A percentile compares a stretch with the other conserved stretches of the same genome.
These are phyloP conservation scores for Idaea biselata DNA, from an alignment of 2,888 invertebrate species.

Conservation along the genomic window DNA sequence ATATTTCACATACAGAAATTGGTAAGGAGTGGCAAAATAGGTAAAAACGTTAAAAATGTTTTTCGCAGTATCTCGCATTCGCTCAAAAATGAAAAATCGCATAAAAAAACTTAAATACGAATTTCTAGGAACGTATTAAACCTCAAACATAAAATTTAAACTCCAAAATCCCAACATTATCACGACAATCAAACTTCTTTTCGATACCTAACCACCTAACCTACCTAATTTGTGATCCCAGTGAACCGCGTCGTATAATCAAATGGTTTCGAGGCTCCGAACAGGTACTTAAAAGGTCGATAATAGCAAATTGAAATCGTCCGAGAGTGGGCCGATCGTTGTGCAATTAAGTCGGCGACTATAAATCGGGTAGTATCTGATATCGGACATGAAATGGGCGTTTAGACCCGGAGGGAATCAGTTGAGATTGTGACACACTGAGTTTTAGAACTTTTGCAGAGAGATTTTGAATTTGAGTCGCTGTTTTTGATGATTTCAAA, in stretches of 20 bases:
- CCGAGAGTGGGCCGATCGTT: constrained; percentile 51
- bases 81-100: no score
- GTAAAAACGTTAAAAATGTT: no score
- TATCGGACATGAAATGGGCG: constrained; percentile 76
- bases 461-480: background rate
- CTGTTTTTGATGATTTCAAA: background rate
- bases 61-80: no score
- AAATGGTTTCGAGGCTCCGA: constrained; percentile 20
- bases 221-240: constrained; percentile 26
- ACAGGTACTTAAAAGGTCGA: constrained; percentile 44
- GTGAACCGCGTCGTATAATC: constrained; percentile 22
- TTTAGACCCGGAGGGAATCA: constrained; percentile 50
- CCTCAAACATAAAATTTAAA: background rate
- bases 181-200: background rate
- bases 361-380: constrained; percentile 72
- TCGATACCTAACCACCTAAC: no score
- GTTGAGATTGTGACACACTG: constrained; percentile 31
- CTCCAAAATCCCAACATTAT: background rate
- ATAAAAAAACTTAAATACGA: no score
- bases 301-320: constrained; percentile 74
- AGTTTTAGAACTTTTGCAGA: constrained; percentile 15
- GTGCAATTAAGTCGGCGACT: constrained; percentile 71
- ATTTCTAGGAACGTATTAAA: background rate
- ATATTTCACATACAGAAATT: no score
- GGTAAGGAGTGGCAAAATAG: no score